Evolutionary conservation across 2,113 vertebrate species (phyloP).

Genomic region (Sialia sialis): DNA sequence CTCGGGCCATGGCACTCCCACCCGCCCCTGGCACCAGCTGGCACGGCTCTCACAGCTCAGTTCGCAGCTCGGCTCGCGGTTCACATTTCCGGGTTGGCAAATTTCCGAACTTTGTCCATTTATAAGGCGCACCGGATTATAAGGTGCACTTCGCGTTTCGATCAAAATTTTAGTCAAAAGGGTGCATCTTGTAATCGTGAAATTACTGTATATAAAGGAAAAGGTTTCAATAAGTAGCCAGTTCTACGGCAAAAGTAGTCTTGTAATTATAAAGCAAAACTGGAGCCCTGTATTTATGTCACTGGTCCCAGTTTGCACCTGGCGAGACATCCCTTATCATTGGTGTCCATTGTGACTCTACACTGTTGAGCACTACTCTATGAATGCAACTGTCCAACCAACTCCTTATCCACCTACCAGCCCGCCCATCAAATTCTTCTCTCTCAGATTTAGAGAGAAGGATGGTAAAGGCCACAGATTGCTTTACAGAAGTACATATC

Average conservation of each 20-base stretch:
- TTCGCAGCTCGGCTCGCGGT: too few species aligned
- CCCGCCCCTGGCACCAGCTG: too few species aligned
- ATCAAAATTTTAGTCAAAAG: too few species aligned
- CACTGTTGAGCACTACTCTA: not conserved
- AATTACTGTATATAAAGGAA: not conserved
- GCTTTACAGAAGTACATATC: not conserved
- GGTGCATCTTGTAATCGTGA: too few species aligned
- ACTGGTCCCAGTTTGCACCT: not conserved
- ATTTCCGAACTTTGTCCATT: too few species aligned
- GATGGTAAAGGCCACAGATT: accelerated
- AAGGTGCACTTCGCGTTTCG: too few species aligned
- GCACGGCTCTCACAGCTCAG: too few species aligned
- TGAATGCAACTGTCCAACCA: not conserved
- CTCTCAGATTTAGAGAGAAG: not conserved
- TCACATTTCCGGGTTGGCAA: too few species aligned
- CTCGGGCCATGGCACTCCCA: too few species aligned
- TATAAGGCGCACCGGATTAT: too few species aligned
- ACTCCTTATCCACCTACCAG: not conserved
- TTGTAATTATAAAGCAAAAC: not conserved
- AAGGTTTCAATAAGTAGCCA: not conserved
- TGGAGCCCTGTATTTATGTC: not conserved
- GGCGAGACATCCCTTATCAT: not conserved
- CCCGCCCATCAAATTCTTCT: not conserved
- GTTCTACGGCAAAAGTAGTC: not conserved
- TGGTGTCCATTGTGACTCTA: too few species aligned